Conservation (phyloP, 2,113 vertebrate species). For the Mormyrus iriodes region DNA sequence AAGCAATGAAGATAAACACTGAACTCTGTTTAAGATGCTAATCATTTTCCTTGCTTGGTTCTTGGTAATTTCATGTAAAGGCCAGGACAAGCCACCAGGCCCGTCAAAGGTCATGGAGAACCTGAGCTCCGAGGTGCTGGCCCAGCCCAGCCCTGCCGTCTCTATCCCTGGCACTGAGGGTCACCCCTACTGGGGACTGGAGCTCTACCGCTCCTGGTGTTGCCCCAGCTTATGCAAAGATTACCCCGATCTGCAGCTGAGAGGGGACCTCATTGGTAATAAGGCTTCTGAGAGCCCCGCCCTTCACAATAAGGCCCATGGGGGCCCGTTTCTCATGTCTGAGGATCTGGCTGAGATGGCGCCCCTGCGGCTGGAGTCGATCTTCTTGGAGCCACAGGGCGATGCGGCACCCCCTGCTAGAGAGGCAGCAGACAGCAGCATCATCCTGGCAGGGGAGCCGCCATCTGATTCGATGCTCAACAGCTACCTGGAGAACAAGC, state of each 20-base stretch:
- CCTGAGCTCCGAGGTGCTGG: constrained; percentile 15
- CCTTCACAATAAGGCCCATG: constrained; percentile 14
- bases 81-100: neutral
- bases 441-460: constrained; percentile 56
- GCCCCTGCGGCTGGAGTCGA: neutral
- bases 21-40: neutral
- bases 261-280: constrained; percentile 49
- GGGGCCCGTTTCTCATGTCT: constrained; percentile 49
- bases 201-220: constrained; percentile 56
- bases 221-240: constrained; percentile 66
- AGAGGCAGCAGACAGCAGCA: constrained; percentile 64
- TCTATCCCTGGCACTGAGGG: constrained; percentile 46
- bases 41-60: neutral
- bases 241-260: constrained; percentile 69
- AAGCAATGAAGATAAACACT: neutral
- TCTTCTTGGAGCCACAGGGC: neutral
- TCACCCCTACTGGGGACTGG: constrained; percentile 13
- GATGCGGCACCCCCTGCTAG: constrained; percentile 27
- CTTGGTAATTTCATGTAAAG: neutral
- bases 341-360: constrained; percentile 31
- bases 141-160: constrained; percentile 34
- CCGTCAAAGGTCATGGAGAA: neutral
- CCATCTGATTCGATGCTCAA: constrained; percentile 79
- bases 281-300: constrained; percentile 48
- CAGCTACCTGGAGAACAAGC: constrained; percentile 72